Percentiles rank a stretch among this genome's conserved stretches.
Evolutionary conservation across 35 echinoderm and acorn worm genomes (phyloP).

Genomic region (Anneissia japonica): DNA sequence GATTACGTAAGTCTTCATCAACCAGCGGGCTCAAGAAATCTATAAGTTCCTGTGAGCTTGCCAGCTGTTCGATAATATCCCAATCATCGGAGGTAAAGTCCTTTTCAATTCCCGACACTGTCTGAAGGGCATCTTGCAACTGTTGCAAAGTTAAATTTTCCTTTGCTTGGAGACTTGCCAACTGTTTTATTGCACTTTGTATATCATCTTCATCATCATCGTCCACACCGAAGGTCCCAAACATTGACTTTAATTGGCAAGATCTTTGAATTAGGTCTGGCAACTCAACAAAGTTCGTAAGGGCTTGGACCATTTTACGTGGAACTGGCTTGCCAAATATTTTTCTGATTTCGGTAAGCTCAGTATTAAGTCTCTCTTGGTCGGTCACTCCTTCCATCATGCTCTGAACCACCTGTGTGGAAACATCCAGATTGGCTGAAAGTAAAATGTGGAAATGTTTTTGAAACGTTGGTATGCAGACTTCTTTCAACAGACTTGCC

Average conservation of each 20-base stretch:
- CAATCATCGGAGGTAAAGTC: conserved; percentile 10
- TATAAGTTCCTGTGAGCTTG: background rate
- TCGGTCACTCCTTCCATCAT: too few species aligned
- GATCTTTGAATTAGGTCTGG: background rate
- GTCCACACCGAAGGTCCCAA: conserved; percentile 3
- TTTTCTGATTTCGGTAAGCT: too few species aligned
- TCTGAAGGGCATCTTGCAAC: background rate
- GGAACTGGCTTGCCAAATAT: background rate
- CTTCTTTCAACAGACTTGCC: background rate
- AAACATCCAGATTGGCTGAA: too few species aligned
- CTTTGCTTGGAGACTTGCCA: background rate
- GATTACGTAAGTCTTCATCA: conserved; percentile 23
- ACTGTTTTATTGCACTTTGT: background rate
- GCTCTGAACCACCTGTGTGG: too few species aligned
- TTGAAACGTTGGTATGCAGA: too few species aligned
- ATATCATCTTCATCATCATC: background rate
- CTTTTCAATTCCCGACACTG: background rate
- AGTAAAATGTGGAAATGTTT: too few species aligned
- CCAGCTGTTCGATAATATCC: background rate
- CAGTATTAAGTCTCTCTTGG: too few species aligned
- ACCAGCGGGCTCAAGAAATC: conserved; percentile 14
- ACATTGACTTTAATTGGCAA: background rate
- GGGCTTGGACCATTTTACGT: background rate
- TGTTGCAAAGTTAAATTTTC: background rate
- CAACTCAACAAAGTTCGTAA: background rate